Base-by-base conservation (phyloP, 2,797 vertebrate genomes). In the Kryptolebias ocellatus region DNA sequence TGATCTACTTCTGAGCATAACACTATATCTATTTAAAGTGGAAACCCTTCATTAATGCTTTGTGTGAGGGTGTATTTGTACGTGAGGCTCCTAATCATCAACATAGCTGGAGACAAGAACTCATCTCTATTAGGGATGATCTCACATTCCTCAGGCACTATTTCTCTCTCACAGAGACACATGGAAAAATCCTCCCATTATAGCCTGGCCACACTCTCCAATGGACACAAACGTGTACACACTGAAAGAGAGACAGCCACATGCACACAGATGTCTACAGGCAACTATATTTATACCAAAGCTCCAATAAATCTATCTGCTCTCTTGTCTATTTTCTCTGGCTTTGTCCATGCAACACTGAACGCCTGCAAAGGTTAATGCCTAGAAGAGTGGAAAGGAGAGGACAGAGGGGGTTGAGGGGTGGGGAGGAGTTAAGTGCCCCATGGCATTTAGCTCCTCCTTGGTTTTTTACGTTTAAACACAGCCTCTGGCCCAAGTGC, bases 271-370 rank as follows among this genome's bases (percentile, higher is more conserved):
- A 89, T 87, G 86, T 87, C 80, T 73, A 87, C 78, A 83, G 72
- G 67, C 83, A 69, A 80, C 83, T 85, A 69, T 84, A 91, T 92
- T 92, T 91, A 91, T 87, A 90, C 73, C 75, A 79, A 68, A 62
- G 77, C 81, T 81, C 78, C 76, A 86, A 89, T 92, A 91, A 91
- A 91, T 93, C 85, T 85, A 87, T 86, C 74, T 72, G 66, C 85
- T 87, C 83, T 64, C 67, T 83, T 91, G 87, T 86, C 83, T 90
- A 82, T 88, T 90, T 87, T 86, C 74, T 81, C 85, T 91, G 82
- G 83, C 85, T 79, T 76, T 84, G 79, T 61, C 83, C 56, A 49
- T 54, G 29, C 70, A 53, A 65, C 65, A 58, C 46, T 63, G 71
- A 80, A 69, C 24, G 70, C 49, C 57, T 72, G 67, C 59, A 63